Percentiles rank a stretch among this genome's conserved stretches.
Conservation (phyloP, 2,113 vertebrate species). For the Mastomys natalensis region DNA sequence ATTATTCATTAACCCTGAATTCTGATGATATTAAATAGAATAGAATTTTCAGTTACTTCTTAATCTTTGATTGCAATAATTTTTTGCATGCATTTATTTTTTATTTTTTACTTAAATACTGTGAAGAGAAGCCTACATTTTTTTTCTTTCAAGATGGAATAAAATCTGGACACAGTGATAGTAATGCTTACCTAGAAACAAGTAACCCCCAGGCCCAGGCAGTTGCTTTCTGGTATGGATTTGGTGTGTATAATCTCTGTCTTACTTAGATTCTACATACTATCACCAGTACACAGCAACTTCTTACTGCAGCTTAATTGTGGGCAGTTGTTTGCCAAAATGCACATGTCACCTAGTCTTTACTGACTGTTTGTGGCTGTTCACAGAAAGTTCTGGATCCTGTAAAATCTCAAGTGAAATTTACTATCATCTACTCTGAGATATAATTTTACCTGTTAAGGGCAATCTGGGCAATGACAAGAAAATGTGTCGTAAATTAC, state of each 20-base stretch:
- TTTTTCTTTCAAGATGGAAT: constrained; percentile 43
- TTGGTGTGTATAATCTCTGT: constrained; percentile 22
- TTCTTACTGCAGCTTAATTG: background rate
- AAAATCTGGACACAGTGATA: background rate
- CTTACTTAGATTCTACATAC: background rate
- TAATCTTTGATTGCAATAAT: constrained; percentile 47
- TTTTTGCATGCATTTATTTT: background rate
- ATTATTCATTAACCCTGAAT: constrained; percentile 47
- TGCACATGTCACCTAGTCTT: constrained; percentile 17
- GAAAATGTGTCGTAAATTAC: background rate
- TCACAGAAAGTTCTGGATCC: constrained; percentile 33
- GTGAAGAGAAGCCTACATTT: constrained; percentile 32
- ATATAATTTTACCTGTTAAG: constrained; percentile 44
- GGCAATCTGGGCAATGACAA: constrained; percentile 40
- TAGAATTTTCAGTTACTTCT: constrained; percentile 45
- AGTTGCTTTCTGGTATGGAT: constrained; percentile 15
- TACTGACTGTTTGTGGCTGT: background rate
- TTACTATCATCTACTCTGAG: constrained; percentile 29
- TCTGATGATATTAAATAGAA: constrained; percentile 33
- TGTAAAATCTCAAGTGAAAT: background rate
- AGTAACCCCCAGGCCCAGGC: background rate
- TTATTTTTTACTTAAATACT: constrained; percentile 52
- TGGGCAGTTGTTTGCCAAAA: constrained; percentile 59
- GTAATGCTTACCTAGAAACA: background rate
- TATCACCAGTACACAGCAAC: background rate